phyloP scores from a whole-genome alignment of 2,888 invertebrate species.

The Aspidiotus rigidus region DNA sequence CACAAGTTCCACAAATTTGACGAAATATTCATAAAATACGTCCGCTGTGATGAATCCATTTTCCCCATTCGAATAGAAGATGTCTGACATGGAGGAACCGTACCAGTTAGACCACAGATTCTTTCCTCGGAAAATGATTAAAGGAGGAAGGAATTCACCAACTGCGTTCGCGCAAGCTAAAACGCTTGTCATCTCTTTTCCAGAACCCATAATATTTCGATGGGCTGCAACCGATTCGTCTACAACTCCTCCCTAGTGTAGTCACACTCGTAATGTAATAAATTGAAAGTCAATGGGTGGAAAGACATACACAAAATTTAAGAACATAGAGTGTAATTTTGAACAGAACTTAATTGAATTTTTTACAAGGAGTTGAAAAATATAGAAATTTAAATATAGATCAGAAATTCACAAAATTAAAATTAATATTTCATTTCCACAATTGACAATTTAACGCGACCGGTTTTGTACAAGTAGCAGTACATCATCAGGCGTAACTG shows the following conservation, averaged over 20 bases:
- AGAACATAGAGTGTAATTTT: too few relatives aligned
- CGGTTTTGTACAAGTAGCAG: too few relatives aligned
- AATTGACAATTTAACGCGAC: too few relatives aligned
- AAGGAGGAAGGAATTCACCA: constrained; percentile 38
- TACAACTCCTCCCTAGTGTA: constrained; percentile 39
- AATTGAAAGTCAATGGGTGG: too few relatives aligned
- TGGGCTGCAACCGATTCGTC: constrained; percentile 38
- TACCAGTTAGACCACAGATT: neutral
- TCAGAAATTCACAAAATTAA: too few relatives aligned
- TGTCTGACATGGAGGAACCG: neutral
- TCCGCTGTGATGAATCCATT: neutral
- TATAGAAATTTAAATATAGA: too few relatives aligned
- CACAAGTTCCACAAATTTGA: neutral
- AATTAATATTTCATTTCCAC: too few relatives aligned
- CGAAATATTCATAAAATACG: neutral
- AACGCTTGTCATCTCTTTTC: constrained; percentile 39
- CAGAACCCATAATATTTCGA: constrained; percentile 39
- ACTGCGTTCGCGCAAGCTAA: constrained; percentile 38
- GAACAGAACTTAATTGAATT: too few relatives aligned
- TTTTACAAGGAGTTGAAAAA: too few relatives aligned
- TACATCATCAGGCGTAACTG: too few relatives aligned
- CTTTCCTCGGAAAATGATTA: constrained; percentile 39
- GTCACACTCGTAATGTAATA: too few relatives aligned
- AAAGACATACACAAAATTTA: too few relatives aligned
- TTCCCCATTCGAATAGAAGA: neutral